Evolutionary conservation across 1,140 invertebrate species (phyloP), one percentile per base, ranked within the genome.

Genomic region (Brachionus calyciflorus): DNA sequence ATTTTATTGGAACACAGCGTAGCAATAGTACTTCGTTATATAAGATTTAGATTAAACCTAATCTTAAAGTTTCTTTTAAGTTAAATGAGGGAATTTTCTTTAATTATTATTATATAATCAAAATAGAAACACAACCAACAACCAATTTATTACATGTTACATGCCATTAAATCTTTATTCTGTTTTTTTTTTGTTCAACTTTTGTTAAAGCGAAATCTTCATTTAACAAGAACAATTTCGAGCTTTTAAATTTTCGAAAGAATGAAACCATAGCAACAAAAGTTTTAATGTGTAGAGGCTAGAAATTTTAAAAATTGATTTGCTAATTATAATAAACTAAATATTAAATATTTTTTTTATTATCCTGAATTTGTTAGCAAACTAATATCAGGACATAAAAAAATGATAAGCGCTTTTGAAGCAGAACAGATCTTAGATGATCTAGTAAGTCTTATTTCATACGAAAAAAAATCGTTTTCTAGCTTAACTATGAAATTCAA

Each of bases 271-370:
- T 60, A 30, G 33, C 55, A 60, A 60, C 55, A 17, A 60, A 60
- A 60, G 12, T 60, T 60, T 60, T 37, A 30, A 60, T 60, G 55
- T 60, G 19, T 60, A 60, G 55, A 37, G 55, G 37, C 30, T 60
- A 37, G 9, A 60, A 60, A 37, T 33, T n/a, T 60, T 40, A 19
- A 28, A 60, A 57, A 60, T 60, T 60, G 55, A 60, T 60, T 60
- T 60, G 26, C 28, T 57, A 60, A 60, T 60, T 60, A 60, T 60
- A 60, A 60, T 60, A 60, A 60, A 60, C 53, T 55, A 24, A 28
- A 28, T 28, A 55, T 55, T 55, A 55, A 37, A 33, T 19, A 19
- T n/a, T 17, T 37, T 60, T 40, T 33, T 10, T 60, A 60, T 57
- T 37, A 37, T 37, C 33, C 55, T 28, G 14, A 9, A 65, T 30